Evolutionary conservation across 2,888 invertebrate genomes (phyloP).

Genomic region (Schizaphis graminum): DNA sequence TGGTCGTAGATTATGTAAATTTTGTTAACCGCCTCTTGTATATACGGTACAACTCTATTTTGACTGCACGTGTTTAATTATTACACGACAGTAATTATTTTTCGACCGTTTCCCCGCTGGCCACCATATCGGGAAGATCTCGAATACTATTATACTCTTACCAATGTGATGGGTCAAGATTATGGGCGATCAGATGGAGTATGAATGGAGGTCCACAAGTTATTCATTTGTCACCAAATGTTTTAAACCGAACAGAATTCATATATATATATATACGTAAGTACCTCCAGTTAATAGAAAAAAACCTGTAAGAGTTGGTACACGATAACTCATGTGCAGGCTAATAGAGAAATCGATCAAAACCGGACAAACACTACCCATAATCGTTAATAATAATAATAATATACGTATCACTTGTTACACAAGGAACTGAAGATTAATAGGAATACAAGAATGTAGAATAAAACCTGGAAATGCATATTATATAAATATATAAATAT

Average conservation of each 20-base stretch:
- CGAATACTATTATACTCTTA: neutral
- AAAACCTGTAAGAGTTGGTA: constrained; percentile 2
- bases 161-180: constrained; percentile 23
- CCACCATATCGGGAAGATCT: constrained; percentile 51
- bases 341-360: constrained; percentile 64
- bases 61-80: constrained; percentile 62
- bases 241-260: constrained; percentile 38
- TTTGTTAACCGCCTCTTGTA: constrained; percentile 41
- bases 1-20: constrained; percentile 59
- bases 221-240: constrained; percentile 55
- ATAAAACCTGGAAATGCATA: neutral
- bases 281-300: neutral
- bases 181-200: neutral
- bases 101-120: constrained; percentile 41
- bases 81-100: constrained; percentile 62
- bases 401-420: constrained; percentile 18
- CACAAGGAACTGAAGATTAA: constrained; percentile 37
- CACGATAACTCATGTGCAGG: constrained; percentile 46
- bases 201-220: neutral
- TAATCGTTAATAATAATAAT: constrained; percentile 46
- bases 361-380: constrained; percentile 20
- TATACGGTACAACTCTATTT: constrained; percentile 55
- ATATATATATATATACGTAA: neutral
- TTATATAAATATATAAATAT: neutral
- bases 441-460: constrained; percentile 38